Base-by-base conservation (phyloP, 2,888 invertebrate species). In the Caenorhabditis sp. region DNA sequence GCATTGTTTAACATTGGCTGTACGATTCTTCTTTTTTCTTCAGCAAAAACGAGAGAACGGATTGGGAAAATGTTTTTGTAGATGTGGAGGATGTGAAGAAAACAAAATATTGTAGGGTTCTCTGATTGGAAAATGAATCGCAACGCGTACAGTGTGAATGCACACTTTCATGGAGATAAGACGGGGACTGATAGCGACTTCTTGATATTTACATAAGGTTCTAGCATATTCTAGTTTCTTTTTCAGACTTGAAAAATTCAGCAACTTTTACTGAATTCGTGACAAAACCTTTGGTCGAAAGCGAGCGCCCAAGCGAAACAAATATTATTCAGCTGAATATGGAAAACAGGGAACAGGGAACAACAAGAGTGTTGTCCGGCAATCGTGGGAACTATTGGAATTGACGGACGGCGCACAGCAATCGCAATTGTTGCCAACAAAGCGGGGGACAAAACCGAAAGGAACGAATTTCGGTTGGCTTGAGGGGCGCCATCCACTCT, bases 1-100 rank as follows among this genome's bases (percentile, higher is more conserved):
- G 66, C 66, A 59, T 68, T 68, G 68, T 59, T 68, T 58, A 68
- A 68, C 52, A 46, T 70, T 70, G 24, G 37, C 35, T 59, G 65
- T 59, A 59, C 59, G 58, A 59, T 20, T 52, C 24, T 3, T 24
- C 46, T 35, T 27, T 17, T 41, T 15, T 39, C 6, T 27, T 27
- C 6, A 9, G 30, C 30, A 30, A 20, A 22, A n/a, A n/a, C n/a
- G 22, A 39, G 37, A 13, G 22, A 17, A 24, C 27, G 11, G 22
- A 48, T 17, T 24, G 30, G 1, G 20, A 30, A 26, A 37, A 5
- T 30, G 30, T 30, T 30, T 5, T 30, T 9, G 30, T 27, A 30
- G n/a, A 37, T 39, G 26, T 27, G 3, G 17, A 26, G 35, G 32
- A 15, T 0, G 32, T 15, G 35, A 46, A 35, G 22, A 59, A 45